Evolutionary conservation across 2,797 vertebrate genomes (phyloP).

Genomic region (Geotria australis): DNA sequence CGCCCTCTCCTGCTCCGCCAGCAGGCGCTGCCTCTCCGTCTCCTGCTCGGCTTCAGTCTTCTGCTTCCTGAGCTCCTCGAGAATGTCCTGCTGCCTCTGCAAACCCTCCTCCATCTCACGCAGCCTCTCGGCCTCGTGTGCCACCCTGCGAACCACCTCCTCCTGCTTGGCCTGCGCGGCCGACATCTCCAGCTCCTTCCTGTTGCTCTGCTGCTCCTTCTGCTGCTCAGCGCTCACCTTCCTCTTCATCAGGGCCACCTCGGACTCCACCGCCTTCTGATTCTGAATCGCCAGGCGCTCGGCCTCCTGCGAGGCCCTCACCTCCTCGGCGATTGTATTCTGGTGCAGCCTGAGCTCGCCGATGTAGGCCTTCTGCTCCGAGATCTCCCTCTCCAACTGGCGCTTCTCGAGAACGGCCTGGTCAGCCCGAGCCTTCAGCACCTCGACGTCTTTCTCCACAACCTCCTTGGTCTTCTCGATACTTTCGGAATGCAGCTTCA

Average conservation of each 20-base stretch:
- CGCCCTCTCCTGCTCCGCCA: slow-evolving; percentile 48
- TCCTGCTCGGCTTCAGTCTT: slow-evolving; percentile 40
- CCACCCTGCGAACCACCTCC: neutral
- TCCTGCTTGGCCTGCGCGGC: no score
- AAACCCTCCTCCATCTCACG: slow-evolving; percentile 44
- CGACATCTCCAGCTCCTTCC: slow-evolving; percentile 29
- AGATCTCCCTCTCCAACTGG: neutral
- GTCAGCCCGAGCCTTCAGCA: neutral
- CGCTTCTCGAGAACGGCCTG: neutral
- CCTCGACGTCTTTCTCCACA: neutral
- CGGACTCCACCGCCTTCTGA: no score
- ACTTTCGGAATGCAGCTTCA: neutral
- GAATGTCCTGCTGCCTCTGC: slow-evolving; percentile 29
- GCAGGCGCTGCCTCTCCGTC: slow-evolving; percentile 31
- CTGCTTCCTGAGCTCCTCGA: slow-evolving; percentile 40
- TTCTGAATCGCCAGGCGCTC: no score
- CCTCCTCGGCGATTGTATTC: neutral
- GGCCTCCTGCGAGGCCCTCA: no score
- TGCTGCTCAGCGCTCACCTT: slow-evolving; percentile 19
- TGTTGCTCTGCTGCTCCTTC: slow-evolving; percentile 63
- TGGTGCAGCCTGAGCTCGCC: neutral
- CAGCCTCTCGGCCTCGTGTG: slow-evolving; percentile 18
- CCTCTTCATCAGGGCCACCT: no score
- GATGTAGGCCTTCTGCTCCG: neutral
- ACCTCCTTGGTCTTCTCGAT: neutral